phyloP scores from a whole-genome alignment of 1,140 invertebrate species.

The Thaumatotibia leucotreta region DNA sequence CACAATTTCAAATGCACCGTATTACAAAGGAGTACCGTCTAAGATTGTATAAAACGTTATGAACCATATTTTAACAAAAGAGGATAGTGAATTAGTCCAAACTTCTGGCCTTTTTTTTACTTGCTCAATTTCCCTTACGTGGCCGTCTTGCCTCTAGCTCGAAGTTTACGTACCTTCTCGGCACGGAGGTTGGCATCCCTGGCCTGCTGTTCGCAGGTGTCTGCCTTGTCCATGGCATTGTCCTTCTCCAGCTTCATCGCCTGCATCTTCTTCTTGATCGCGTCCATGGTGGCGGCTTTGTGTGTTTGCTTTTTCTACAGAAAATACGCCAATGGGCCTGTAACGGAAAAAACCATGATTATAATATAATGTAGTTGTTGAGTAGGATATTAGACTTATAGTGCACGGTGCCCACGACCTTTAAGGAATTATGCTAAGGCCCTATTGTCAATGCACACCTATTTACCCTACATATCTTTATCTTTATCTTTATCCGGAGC shows the following conservation, averaged over 20 bases:
- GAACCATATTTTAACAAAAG: neutral
- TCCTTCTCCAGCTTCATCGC: slow-evolving; percentile 99
- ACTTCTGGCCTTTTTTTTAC: too few species aligned
- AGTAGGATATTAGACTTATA: too few species aligned
- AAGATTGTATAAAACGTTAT: neutral
- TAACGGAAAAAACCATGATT: too few species aligned
- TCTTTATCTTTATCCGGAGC: too few species aligned
- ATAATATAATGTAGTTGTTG: too few species aligned
- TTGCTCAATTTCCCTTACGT: too few species aligned
- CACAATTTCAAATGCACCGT: neutral
- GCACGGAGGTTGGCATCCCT: slow-evolving; percentile 93
- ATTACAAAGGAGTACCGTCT: neutral
- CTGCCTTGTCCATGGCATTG: slow-evolving; percentile 95
- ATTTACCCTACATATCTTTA: too few species aligned
- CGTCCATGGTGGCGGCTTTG: slow-evolving; percentile 92
- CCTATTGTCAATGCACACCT: too few species aligned
- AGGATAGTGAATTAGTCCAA: slow-evolving; percentile 19
- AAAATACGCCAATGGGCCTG: slow-evolving; percentile 71
- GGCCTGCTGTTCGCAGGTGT: slow-evolving; percentile 94
- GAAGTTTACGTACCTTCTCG: slow-evolving; percentile 23
- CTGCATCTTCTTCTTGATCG: slow-evolving; percentile 99
- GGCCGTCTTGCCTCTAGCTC: too few species aligned
- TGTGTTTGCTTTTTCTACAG: slow-evolving; percentile 71
- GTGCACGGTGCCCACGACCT: too few species aligned
- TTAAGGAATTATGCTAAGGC: too few species aligned